phyloP scores from a whole-genome alignment of 2,113 vertebrate species.

The Suricata suricatta region DNA sequence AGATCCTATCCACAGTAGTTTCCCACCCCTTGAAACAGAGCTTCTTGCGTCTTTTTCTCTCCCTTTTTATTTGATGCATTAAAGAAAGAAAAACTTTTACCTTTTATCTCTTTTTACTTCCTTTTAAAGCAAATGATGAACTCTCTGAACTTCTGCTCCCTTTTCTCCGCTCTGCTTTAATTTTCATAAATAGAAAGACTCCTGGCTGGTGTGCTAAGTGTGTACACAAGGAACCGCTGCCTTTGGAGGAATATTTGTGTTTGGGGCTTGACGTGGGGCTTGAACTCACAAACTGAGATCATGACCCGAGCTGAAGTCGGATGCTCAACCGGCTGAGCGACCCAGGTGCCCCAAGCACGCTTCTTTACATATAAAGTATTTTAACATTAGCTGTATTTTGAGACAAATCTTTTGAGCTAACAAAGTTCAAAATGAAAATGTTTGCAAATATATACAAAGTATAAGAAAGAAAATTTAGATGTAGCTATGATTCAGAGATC shows the following conservation, averaged over 20 bases:
- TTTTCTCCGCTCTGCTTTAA: neutral
- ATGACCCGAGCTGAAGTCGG: too few relatives aligned
- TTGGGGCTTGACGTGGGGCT: too few relatives aligned
- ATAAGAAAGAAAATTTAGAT: constrained; percentile 23
- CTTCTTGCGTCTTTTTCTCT: neutral
- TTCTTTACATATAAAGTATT: constrained; percentile 34
- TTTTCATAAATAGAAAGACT: neutral
- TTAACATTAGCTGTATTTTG: neutral
- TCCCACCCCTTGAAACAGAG: neutral
- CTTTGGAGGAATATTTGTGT: neutral
- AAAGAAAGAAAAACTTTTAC: neutral
- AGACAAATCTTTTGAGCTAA: neutral
- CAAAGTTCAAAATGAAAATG: constrained; percentile 13
- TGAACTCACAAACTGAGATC: too few relatives aligned
- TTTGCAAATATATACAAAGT: constrained; percentile 21
- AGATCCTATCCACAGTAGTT: neutral
- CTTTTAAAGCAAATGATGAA: neutral
- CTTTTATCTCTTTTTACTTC: neutral
- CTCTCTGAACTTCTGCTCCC: neutral
- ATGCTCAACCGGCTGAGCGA: too few relatives aligned
- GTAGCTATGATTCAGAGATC: neutral
- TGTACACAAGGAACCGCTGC: neutral
- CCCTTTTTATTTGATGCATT: neutral
- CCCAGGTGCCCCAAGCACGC: neutral
- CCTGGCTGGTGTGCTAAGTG: neutral